Evolutionary conservation across 2,797 vertebrate species (phyloP).

Genomic region (Clarias pachynema): DNA sequence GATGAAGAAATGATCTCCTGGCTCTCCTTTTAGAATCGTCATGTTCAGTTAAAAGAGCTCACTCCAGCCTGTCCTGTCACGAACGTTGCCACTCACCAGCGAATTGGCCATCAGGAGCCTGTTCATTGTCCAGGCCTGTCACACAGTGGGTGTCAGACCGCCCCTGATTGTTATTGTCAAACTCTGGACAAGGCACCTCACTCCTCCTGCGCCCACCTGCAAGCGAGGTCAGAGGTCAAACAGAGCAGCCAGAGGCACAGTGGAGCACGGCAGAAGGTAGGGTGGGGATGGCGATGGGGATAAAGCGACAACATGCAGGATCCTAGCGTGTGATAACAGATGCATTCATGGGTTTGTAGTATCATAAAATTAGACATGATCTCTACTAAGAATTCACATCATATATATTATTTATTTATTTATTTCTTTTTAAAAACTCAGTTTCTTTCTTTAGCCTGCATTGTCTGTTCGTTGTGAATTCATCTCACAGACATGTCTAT

Average conservation of each 20-base stretch:
- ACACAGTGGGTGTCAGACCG: constrained; percentile 88
- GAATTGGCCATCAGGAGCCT: constrained; percentile 95
- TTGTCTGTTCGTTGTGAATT: neutral
- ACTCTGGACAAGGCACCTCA: constrained; percentile 87
- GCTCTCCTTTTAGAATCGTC: neutral
- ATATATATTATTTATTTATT: neutral
- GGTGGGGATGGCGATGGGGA: constrained; percentile 48
- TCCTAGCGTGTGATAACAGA: constrained; percentile 29
- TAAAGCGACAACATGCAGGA: constrained; percentile 38
- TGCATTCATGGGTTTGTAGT: neutral
- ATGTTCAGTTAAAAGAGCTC: constrained; percentile 10
- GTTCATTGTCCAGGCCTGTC: constrained; percentile 98
- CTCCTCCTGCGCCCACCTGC: constrained; percentile 94
- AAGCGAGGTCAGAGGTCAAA: constrained; percentile 93
- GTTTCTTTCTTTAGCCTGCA: neutral
- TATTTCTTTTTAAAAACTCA: neutral
- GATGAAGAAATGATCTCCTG: constrained; percentile 51
- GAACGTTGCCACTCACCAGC: constrained; percentile 96
- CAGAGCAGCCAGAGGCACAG: constrained; percentile 81
- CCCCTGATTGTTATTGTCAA: constrained; percentile 99
- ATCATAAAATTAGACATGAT: too few species aligned
- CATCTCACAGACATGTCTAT: neutral
- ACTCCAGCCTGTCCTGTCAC: constrained; percentile 41
- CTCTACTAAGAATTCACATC: neutral
- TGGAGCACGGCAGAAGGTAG: constrained; percentile 59